Base-by-base conservation (phyloP, 2,113 vertebrate species). In the Cinclus mexicanus region DNA sequence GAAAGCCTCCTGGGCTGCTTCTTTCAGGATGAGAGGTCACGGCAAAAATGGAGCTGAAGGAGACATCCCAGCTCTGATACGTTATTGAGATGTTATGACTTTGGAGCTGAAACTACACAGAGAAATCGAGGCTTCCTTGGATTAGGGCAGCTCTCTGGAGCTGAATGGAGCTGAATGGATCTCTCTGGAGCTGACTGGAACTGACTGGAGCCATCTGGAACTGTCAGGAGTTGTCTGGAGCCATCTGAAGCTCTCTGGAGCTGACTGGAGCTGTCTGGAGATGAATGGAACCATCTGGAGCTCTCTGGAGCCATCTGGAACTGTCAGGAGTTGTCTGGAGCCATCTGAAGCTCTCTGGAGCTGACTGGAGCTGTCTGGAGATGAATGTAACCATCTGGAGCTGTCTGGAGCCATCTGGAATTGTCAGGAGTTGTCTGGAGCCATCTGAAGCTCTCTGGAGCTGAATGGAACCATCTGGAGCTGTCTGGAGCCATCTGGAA, bases 131-230 rank as follows among this genome's bases (percentile, higher is more conserved):
- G 5, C 20, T 55, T 64, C 52, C 47, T 68, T 83, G 77, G n/a
- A 18, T 46, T 3, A 21, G 42, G n/a, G 16, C 39, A 57, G 50
- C 39, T 71, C 35, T 37, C 23, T 46, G 39, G 47, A 53, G 2
- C 10, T 24, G 0, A 10, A 5, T 60, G 53, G 53, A 50, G 2
- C 22, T 37, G 35, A 37, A 8, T 37, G 35, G 16, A 10, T 3
- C 6, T 46, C 2, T 21, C 18, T 22, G 49, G 49, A 49, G 22
- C 23, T 50, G 12, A 14, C 49, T 50, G 49, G 49, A 50, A 14
- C 7, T 50, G 13, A 7, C 22, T 50, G n/a, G 42, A 46, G 12
- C 21, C 22, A 4, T 8, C 33, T 71, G 21, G 49, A 31, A 2
- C 20, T 39, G 1, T 23, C 5, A 41, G 49, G 29, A 49, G 6